Base-by-base conservation (phyloP, 1,140 invertebrate genomes). In the Xylocopa sonorina region DNA sequence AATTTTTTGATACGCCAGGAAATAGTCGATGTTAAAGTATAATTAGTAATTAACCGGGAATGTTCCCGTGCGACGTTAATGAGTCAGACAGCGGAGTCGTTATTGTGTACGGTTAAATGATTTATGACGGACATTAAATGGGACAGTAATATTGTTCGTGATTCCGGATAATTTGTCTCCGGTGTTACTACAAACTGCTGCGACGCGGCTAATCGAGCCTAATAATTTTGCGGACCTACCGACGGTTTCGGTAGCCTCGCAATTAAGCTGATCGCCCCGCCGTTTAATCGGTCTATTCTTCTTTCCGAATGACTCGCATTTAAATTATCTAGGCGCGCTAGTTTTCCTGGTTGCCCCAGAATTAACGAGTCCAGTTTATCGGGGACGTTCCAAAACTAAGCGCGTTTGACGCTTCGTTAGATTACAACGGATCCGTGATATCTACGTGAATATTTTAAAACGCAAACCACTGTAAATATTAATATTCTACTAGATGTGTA, bases 141-240 rank as follows among this genome's bases (percentile, higher is more conserved):
- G 2, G 6, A 38, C 21, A 12, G 27, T 7, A 38, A 29, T n/a
- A 55, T 50, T 32, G 38, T 41, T 24, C 24, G 46, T 57, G 29
- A 68, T 68, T 68, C 4, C 29, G 0, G 24, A 69, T 48, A 58
- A 68, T 77, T 55, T 68, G 53, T 69, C 74, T 50, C n/a, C 21
- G 10, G 51, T 48, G 64, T 66, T 38, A 58, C 41, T 57, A 46
- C 32, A 58, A 68, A 77, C 48, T 51, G 18, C 34, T 16, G 34
- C 38, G 12, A 66, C 38, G 6, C 48, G 18, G 58, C 34, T 75
- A 66, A 66, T 75, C 72, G 72, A 43, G 32, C n/a, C 34, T 55
- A 75, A 53, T 66, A 66, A 75, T 55, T 75, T 32, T 43, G 50
- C 12, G 48, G 34, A 18, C 43, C 29, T 43, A 53, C 27, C 62